Evolutionary conservation across 2,888 invertebrate genomes (phyloP), one percentile per base, ranked within the genome.

Genomic region (Nebria brevicollis): DNA sequence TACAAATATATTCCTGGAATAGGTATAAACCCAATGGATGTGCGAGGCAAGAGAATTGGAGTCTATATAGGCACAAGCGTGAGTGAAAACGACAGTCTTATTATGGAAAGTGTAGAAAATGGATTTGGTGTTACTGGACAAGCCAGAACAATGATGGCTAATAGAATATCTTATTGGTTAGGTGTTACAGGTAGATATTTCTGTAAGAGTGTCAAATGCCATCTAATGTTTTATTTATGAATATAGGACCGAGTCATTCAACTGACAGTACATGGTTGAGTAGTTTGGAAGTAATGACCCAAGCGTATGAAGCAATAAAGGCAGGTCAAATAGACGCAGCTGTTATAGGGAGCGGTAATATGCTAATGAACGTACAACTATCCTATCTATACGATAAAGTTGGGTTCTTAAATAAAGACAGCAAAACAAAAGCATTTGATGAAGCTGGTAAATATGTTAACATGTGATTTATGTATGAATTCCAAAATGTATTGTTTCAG

Each of bases 101-200:
- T 87, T 90, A 91, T 84, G 89, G 92, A 89, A 87, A 91, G 84
- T 73, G 88, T 86, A 73, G 88, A 90, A 0, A 90, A 90, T 84
- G 94, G 94, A 65, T 94, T 94, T 88, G 92, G 92, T 76, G 90
- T 94, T 85, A 92, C 93, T 77, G 94, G 94, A 1, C 94, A 94
- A 89, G 95, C 96, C 84, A 93, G 97, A 83, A 96, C 97, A 15
- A 98, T 98, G 98, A 93, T 98, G 89, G 95, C 98, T 15, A 98
- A 98, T 89, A 93, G 98, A 77, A 93, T 98, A 84, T 97, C 98
- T 0, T 98, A 96, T 88, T 95, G 95, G 91, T 92, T 98, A 83
- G 97, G 97, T 75, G 91, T 97, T 26, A 95, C 95, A 86, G 97
- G 98, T 34, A 84, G 25, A 6, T 73, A 42, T 13, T 4, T 54